Evolutionary conservation across 2,797 vertebrate species (phyloP).

Genomic region (Anguilla pacifica): DNA sequence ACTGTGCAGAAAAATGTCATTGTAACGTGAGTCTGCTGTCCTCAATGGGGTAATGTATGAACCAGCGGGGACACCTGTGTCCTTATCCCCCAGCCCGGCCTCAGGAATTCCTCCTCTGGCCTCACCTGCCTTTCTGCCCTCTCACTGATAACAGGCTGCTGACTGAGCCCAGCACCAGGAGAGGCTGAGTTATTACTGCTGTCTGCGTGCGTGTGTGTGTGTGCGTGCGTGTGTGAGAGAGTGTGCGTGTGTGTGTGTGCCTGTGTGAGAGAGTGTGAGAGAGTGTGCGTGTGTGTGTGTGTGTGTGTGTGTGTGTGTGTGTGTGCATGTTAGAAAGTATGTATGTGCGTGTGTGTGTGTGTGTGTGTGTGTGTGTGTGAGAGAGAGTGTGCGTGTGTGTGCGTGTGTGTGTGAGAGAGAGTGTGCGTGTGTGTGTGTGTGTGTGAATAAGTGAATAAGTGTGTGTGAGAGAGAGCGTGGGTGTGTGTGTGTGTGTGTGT

Average conservation of each 20-base stretch:
- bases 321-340: not conserved
- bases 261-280: too few relatives aligned
- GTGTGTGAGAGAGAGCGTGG: not conserved
- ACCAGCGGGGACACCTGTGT: not conserved
- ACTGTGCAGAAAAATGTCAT: not conserved
- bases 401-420: too few relatives aligned
- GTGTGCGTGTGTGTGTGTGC: too few relatives aligned
- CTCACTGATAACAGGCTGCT: not conserved
- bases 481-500: not conserved
- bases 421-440: not conserved
- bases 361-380: too few relatives aligned
- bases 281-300: too few relatives aligned
- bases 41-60: not conserved
- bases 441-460: too few relatives aligned
- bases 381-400: too few relatives aligned
- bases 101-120: not conserved
- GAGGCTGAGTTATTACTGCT: not conserved
- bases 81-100: not conserved
- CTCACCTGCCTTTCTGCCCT: not conserved
- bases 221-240: too few relatives aligned
- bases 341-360: too few relatives aligned
- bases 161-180: not conserved
- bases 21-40: not conserved
- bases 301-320: constrained; percentile 12
- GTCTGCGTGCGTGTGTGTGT: not conserved